Evolutionary conservation across 1,140 invertebrate species (phyloP), one percentile per base, ranked within the genome.

Genomic region (Rhopalosiphum padi): DNA sequence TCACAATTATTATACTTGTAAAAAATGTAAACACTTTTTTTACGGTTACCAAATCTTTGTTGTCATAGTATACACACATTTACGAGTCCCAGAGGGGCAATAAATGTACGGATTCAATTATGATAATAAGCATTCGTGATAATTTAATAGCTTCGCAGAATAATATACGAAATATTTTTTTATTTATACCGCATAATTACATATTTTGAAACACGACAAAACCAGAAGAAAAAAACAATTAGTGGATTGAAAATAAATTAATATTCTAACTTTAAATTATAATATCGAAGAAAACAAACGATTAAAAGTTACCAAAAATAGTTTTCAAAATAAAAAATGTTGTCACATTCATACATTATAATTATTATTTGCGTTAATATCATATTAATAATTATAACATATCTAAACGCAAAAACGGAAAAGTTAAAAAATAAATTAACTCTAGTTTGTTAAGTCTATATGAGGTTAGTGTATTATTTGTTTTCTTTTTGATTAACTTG

Each of bases 11-110:
- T 88, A 48, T 9, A 35, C 46, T 48, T 48, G 43, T n/a, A 48
- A 88, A 88, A 88, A 88, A 88, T n/a, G 15, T n/a, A 48, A 35
- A 48, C 48, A 48, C n/a, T 88, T 9, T 48, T 89, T 89, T 89
- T 89, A 53, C 35, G 9, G 35, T 88, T 88, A 88, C 48, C 46
- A 51, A 53, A 89, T 89, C 48, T 53, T 89, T 23, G 53, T 55
- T 55, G 22, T 55, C 88, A 41, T 55, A 55, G n/a, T 53, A 55
- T 35, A 53, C 51, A 51, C 43, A 53, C 48, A 89, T 88, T 88
- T 88, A 88, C 30, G 87, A 88, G 87, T 88, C 87, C 46, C 87
- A 9, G 46, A 23, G n/a, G 87, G 9, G 6, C 87, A 53, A 88
- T 88, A 51, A 51, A 88, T 51, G 41, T 43, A 35, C 30, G n/a